Conservation (phyloP, 1,140 invertebrate species). For the Heliconius melpomene region DNA sequence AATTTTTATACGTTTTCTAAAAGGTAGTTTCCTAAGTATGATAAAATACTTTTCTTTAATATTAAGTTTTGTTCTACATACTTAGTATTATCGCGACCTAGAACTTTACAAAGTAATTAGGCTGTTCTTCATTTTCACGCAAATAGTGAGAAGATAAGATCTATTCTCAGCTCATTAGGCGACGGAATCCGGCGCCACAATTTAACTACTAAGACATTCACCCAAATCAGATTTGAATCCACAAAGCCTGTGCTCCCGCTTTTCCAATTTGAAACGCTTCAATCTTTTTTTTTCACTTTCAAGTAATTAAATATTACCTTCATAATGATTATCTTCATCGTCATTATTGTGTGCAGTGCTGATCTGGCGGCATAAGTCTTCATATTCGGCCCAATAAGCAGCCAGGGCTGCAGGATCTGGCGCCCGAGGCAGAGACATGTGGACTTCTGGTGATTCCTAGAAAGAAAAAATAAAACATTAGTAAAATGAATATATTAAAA, state of each 20-base stretch:
- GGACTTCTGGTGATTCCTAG: constrained; percentile 70
- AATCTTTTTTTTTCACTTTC: too few relatives aligned
- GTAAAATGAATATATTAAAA: not conserved
- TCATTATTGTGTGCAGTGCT: constrained; percentile 58
- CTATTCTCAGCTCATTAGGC: not conserved
- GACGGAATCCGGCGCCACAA: not conserved
- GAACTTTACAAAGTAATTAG: not conserved
- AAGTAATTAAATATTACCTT: constrained; percentile 52
- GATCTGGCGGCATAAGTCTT: constrained; percentile 74
- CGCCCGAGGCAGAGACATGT: constrained; percentile 67
- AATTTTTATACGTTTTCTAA: too few relatives aligned
- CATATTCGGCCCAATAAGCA: constrained; percentile 79
- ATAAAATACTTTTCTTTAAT: too few relatives aligned
- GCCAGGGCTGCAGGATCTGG: constrained; percentile 72
- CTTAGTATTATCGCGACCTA: not conserved
- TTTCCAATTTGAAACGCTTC: too few relatives aligned
- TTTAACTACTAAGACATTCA: not conserved
- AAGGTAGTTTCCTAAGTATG: too few relatives aligned
- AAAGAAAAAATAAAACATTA: constrained; percentile 12
- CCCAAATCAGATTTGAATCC: too few relatives aligned
- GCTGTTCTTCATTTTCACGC: not conserved
- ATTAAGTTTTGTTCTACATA: too few relatives aligned
- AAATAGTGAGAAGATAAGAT: not conserved
- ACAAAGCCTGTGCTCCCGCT: too few relatives aligned
- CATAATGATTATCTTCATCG: constrained; percentile 75